Base-by-base conservation (phyloP, 2,797 vertebrate genomes). In the Peromyscus attwateri region DNA sequence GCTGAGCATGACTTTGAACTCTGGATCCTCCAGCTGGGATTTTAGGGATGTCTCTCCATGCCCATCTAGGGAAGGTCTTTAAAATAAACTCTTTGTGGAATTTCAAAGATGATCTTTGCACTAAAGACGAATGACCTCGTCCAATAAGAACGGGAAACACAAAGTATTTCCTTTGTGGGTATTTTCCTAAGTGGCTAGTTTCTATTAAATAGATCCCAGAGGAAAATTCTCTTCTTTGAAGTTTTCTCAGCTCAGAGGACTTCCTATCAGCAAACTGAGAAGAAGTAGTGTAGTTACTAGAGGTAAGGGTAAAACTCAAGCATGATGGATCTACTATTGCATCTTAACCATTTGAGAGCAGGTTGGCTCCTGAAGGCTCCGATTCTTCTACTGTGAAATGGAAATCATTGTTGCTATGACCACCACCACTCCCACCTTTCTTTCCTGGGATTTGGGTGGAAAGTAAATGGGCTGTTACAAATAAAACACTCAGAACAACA, bases 181-280 rank as follows among this genome's bases (percentile, higher is more conserved):
- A 29, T 93, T 97, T 95, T 94, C 66, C 89, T 88, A 68, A 71
- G 81, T 85, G 64, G 37, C 13, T 40, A 46, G 17, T 92, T 89
- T 92, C 64, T 94, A 1, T n/a, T 77, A 70, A 92, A 37, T 16
- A 16, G 9, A 55, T 79, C 49, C 46, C 40, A 91, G 19, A 6
- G 34, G 71, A 80, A 71, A 79, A 94, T 55, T 91, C 73, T 89
- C 73, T 94, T 27, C 87, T 60, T 82, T 27, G 19, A 88, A 83
- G 6, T 49, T 91, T 49, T 27, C 34, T 87, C n/a, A 84, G 10
- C 2, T 34, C 46, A 62, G 37, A 92, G 49, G n/a, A 46, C 46
- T 92, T 94, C 16, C 13, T 88, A 5, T 13, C 57, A 68, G 68
- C 60, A 68, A 82, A 82, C 43, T 79, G 70, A 2, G 64, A 83